phyloP scores from a whole-genome alignment of 2,113 vertebrate species.

The Acrocephalus kingi region DNA sequence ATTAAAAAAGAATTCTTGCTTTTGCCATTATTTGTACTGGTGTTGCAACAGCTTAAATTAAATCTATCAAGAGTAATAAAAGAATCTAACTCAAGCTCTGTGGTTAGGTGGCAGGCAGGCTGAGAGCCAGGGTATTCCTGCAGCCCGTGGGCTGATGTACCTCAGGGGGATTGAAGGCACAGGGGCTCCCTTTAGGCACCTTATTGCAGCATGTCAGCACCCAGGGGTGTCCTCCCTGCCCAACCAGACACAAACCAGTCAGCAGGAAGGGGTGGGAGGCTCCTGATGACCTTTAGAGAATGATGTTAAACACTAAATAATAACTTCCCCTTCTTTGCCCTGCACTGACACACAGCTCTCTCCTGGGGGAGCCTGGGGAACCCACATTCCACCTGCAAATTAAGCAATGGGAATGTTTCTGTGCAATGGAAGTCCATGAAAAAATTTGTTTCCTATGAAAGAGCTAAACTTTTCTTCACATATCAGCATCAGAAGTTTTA shows the following conservation, averaged over 20 bases:
- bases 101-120: background rate
- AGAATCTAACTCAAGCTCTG: background rate
- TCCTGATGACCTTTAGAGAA: background rate
- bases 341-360: background rate
- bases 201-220: background rate
- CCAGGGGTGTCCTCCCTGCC: background rate
- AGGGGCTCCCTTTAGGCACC: background rate
- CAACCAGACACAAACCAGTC: background rate
- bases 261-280: background rate
- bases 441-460: background rate
- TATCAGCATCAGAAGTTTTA: background rate
- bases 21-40: conserved; percentile 7
- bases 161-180: background rate
- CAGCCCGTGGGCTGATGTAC: background rate
- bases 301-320: background rate
- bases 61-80: background rate
- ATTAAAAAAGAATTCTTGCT: background rate
- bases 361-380: background rate
- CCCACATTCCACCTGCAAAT: accelerated
- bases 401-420: background rate
- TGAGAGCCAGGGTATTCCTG: background rate
- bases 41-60: background rate
- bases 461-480: background rate
- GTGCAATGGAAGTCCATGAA: background rate
- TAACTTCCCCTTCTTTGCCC: background rate